Conservation (phyloP, 2,888 invertebrate species). For the Ophion ventricosus region DNA sequence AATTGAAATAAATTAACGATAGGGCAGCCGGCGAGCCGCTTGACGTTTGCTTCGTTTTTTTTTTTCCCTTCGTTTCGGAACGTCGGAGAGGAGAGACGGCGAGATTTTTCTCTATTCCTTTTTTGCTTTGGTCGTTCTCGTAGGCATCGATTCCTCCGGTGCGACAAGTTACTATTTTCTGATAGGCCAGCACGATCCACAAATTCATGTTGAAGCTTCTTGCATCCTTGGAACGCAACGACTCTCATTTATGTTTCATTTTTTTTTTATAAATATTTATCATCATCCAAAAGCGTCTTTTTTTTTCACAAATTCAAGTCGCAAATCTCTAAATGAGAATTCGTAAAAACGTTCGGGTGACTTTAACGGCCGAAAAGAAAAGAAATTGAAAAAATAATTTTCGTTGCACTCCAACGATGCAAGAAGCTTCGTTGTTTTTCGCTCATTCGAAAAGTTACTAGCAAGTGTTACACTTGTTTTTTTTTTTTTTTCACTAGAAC, state of each 20-base stretch:
- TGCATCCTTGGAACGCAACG: too few species aligned
- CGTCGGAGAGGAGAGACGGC: slow-evolving; percentile 38
- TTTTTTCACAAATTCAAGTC: too few species aligned
- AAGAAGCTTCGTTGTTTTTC: too few species aligned
- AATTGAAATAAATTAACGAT: slow-evolving; percentile 78
- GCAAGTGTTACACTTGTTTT: not conserved
- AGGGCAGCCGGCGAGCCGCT: slow-evolving; percentile 64
- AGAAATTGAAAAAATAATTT: too few species aligned
- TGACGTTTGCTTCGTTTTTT: slow-evolving; percentile 3
- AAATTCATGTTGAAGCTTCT: not conserved
- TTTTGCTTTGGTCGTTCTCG: not conserved
- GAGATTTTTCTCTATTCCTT: not conserved
- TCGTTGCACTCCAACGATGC: too few species aligned
- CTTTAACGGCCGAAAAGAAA: too few species aligned
- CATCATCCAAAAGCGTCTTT: too few species aligned
- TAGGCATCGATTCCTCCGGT: not conserved
- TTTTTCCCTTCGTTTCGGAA: slow-evolving; percentile 28
- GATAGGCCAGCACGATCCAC: not conserved
- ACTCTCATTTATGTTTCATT: too few species aligned
- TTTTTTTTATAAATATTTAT: too few species aligned
- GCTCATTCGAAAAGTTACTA: not conserved
- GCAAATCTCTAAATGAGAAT: too few species aligned
- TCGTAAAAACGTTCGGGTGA: too few species aligned
- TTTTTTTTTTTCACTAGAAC: too few species aligned
- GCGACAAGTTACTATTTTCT: not conserved